phyloP scores from a whole-genome alignment of 2,797 vertebrate species.

The Emydoidea blandingii region DNA sequence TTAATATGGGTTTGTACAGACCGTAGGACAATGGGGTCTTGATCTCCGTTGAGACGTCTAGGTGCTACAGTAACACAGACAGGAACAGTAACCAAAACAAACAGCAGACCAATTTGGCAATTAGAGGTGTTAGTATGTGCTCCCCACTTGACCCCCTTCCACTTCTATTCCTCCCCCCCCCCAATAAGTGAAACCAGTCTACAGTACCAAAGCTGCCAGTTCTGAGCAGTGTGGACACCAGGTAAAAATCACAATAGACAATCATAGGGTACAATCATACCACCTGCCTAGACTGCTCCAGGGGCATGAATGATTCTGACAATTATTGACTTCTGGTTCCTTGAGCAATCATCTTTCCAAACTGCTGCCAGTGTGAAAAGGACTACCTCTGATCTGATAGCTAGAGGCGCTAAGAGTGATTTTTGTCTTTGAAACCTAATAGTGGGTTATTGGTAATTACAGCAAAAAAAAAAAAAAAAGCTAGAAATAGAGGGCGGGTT shows the following conservation, averaged over 20 bases:
- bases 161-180: rapidly evolving
- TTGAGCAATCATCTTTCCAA: slow-evolving; percentile 62
- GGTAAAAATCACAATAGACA: background rate
- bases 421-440: slow-evolving; percentile 79
- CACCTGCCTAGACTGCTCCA: slow-evolving; percentile 43
- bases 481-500: slow-evolving; percentile 35
- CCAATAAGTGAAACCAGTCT: background rate
- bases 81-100: background rate
- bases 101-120: background rate
- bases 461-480: slow-evolving; percentile 10
- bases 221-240: background rate
- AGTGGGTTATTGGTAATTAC: slow-evolving; percentile 76
- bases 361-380: slow-evolving; percentile 73
- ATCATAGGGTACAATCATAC: slow-evolving; percentile 51
- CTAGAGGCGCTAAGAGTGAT: slow-evolving; percentile 72
- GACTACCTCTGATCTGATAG: slow-evolving; percentile 67
- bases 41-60: slow-evolving; percentile 17
- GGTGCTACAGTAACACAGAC: background rate
- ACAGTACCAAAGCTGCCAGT: background rate
- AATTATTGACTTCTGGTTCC: slow-evolving; percentile 69
- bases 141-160: background rate
- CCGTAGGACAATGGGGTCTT: background rate
- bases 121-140: background rate
- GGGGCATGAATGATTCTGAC: slow-evolving; percentile 56
- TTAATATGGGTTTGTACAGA: slow-evolving; percentile 54